Evolutionary conservation across 1,140 invertebrate species (phyloP), one percentile per base, ranked within the genome.

Genomic region (Sycophaga agraensis): DNA sequence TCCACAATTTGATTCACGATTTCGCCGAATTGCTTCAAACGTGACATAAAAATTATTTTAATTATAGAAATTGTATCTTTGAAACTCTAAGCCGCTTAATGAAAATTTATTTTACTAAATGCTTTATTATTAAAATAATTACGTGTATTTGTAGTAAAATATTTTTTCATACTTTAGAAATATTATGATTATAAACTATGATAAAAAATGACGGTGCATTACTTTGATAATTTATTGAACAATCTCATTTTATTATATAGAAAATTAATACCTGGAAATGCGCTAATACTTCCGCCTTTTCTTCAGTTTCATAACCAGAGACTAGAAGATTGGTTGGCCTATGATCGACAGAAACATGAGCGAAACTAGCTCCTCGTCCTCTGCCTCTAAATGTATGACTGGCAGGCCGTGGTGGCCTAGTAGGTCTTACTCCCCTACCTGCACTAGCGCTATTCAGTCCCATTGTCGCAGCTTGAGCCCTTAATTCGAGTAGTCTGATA

Each of bases 311-410:
- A 73, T 90, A 91, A 12, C 91, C 91, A 28, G 89, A 90, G 11
- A 94, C 86, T 64, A 91, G 82, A 45, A 94, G 77, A 70, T 89
- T 88, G 1, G 89, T 89, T 12, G 92, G 91, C 62, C 92, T 79
- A 68, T 92, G 89, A 80, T 94, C 93, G 9, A 94, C 85, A 1
- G 85, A 86, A 31, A 87, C 84, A 74, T 86, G 88, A 24, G 81
- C 76, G 63, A 82, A 84, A 59, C 66, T 76, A 2, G 68, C 74
- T 53, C 73, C 70, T 35, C 78, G 64, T 16, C 73, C 76, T 12
- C 79, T 72, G 31, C 75, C 77, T 53, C 78, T 73, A 53, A 73
- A 79, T 14, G 46, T 60, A 17, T 77, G 75, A 24, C 68, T 69
- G 16, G 73, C 68, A 8, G 73, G 70, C 24, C 79, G 72, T 31